Conservation (phyloP, 2,113 vertebrate genomes). For the Lophura nycthemera region DNA sequence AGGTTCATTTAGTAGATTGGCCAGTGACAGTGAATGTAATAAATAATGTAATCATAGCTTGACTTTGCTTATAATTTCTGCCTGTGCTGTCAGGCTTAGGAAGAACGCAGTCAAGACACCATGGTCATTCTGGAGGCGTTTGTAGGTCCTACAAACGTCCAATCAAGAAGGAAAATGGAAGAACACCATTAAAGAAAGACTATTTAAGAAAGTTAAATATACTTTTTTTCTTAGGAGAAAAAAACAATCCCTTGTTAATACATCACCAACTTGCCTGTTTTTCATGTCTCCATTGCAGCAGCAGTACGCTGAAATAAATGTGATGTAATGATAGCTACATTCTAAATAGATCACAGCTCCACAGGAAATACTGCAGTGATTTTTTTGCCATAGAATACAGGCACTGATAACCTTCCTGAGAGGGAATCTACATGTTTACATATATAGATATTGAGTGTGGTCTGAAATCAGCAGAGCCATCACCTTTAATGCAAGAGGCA, state of each 20-base stretch:
- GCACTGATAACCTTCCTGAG: neutral
- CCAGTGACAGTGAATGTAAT: neutral
- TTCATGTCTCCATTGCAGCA: neutral
- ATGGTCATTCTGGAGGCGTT: neutral
- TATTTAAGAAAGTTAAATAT: no score
- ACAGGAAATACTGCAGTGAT: neutral
- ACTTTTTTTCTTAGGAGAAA: no score
- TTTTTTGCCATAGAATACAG: fast-evolving
- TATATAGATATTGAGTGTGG: no score
- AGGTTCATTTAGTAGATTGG: neutral
- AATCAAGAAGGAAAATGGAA: no score
- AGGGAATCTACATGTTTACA: neutral
- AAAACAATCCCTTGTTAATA: no score
- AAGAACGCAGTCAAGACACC: fast-evolving
- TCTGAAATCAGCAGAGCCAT: neutral
- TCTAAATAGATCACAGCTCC: neutral
- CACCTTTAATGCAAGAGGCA: fast-evolving
- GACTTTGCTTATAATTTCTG: neutral
- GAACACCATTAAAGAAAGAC: neutral
- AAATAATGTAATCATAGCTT: neutral
- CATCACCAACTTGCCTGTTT: neutral
- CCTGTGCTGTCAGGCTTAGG: neutral
- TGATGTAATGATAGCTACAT: fast-evolving
- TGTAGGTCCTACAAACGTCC: neutral
- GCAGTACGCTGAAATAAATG: neutral